Evolutionary conservation across 2,797 vertebrate genomes (phyloP), one percentile per base, ranked within the genome.

Genomic region (Hyperoplus lanceolatus): DNA sequence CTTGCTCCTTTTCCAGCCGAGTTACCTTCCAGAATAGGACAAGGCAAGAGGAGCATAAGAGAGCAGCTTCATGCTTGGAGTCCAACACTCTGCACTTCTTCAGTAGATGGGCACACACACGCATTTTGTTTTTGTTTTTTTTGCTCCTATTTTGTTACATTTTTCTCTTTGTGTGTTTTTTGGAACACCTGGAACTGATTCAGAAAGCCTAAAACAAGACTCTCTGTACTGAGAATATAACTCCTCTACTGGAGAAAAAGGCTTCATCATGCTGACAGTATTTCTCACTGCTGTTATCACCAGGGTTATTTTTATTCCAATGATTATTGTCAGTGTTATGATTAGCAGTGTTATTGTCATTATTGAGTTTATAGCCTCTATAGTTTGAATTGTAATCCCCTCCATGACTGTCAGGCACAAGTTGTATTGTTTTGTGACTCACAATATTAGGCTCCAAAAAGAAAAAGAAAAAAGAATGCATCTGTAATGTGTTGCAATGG

Each of bases 11-110:
- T 81, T 69, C 58, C 76, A 70, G 86, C 58, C 56, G 16, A 70
- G 75, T 85, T 86, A 75, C 80, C 92, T 93, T 95, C 93, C 93
- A 91, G 81, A 78, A 70, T 53, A 79, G 66, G 86, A 92, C 89
- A 78, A 88, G 87, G 87, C 87, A 71, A 79, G 82, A 85, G 87
- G 88, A 81, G 86, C 86, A 68, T 65, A 84, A 82, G 80, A 82
- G 86, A 84, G 63, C 76, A 62, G 79, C 86, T 83, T 84, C 81
- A 85, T 73, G 77, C 81, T 92, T 74, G 67, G 73, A 72, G 71
- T 87, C 81, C 86, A 72, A 84, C 82, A 81, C 82, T 73, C 78
- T 90, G 85, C 86, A 87, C 75, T 91, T 82, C 75, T 29, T 29
- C 29, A 45, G 41, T 65, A 81, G 81, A 93, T 75, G 83, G 90